phyloP scores from a whole-genome alignment of 2,797 vertebrate species.

The Peromyscus eremicus region DNA sequence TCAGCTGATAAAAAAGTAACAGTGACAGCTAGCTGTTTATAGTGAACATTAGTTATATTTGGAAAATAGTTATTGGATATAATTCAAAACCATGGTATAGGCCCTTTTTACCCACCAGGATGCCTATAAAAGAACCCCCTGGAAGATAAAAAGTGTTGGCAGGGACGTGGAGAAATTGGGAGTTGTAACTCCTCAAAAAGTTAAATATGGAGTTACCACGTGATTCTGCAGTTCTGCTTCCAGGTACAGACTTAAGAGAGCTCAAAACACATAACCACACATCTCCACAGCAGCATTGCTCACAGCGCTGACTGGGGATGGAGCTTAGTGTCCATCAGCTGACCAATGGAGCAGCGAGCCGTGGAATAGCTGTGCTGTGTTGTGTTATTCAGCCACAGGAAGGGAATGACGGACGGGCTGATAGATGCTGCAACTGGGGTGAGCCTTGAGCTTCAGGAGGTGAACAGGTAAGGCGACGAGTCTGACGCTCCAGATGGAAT shows the following conservation, averaged over 20 bases:
- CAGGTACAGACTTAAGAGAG: not conserved
- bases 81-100: not conserved
- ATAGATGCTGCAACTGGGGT: too few species aligned
- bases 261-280: not conserved
- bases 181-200: not conserved
- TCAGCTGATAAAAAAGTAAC: not conserved
- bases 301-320: not conserved
- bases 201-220: not conserved
- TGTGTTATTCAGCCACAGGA: not conserved
- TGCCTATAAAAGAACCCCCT: not conserved
- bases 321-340: not conserved
- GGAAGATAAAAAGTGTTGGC: not conserved
- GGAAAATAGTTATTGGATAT: not conserved
- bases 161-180: not conserved
- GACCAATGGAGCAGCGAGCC: not conserved
- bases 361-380: fast-evolving
- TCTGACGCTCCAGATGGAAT: not conserved
- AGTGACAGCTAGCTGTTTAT: not conserved
- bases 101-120: not conserved
- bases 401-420: not conserved
- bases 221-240: not conserved
- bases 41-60: not conserved
- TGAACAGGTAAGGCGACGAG: not conserved
- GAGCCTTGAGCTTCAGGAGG: not conserved
- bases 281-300: not conserved